Percentiles rank a stretch among this genome's conserved stretches.
Conservation (phyloP, 2,113 vertebrate species). For the Nothoprocta perdicaria region DNA sequence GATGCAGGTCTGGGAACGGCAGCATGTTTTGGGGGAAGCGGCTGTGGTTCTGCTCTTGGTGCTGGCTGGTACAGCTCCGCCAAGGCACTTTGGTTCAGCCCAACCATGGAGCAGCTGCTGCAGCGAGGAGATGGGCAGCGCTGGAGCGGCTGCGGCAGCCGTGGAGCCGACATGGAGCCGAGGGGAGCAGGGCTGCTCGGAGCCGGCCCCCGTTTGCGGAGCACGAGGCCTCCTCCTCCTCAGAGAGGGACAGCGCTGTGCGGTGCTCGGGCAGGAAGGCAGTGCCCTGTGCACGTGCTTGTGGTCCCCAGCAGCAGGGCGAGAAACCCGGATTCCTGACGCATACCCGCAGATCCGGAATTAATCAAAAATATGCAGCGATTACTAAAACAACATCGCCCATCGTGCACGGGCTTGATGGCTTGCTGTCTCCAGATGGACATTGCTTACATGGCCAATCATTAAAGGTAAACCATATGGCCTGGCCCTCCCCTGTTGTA, state of each 20-base stretch:
- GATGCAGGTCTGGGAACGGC: not conserved
- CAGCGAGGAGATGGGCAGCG: not conserved
- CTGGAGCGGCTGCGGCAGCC: not conserved
- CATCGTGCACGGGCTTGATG: not conserved
- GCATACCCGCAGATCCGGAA: not conserved
- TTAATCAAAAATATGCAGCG: not conserved
- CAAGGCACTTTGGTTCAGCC: not conserved
- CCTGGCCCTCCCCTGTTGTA: not conserved
- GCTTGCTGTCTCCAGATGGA: not conserved
- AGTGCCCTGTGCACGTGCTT: not conserved
- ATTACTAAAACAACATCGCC: not conserved
- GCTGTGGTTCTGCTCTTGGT: not conserved
- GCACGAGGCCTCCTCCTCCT: not conserved
- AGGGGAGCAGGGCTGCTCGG: not conserved
- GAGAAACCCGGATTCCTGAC: not conserved
- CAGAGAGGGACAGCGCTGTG: not conserved
- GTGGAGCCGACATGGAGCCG: not conserved
- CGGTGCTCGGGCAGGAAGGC: not conserved
- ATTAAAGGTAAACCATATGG: conserved; percentile 5
- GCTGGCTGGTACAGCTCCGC: not conserved
- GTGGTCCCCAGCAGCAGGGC: not conserved
- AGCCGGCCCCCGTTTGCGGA: no score
- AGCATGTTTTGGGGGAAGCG: not conserved
- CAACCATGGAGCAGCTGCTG: not conserved
- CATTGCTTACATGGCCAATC: conserved; percentile 16